Conservation (phyloP, 2,888 invertebrate genomes). For the Pseudeuparius sepicola region DNA sequence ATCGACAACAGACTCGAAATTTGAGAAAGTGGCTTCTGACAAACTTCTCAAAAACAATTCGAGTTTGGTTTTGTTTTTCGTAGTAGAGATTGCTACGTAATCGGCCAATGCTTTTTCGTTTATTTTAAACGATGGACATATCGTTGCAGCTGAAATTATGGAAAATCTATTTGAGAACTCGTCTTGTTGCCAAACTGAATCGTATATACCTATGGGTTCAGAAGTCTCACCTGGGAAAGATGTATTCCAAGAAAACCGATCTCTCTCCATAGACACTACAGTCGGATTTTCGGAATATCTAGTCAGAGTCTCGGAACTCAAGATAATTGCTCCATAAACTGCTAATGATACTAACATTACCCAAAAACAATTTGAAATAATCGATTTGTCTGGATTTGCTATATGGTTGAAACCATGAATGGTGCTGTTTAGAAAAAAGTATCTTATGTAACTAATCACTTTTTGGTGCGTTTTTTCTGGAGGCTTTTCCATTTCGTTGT, state of each 20-base stretch:
- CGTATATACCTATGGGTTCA: conserved; percentile 49
- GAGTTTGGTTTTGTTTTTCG: conserved; percentile 43
- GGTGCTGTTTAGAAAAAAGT: conserved; percentile 30
- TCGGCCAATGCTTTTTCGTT: conserved; percentile 44
- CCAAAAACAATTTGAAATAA: too few relatives aligned
- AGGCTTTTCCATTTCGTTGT: too few relatives aligned
- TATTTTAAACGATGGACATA: conserved; percentile 52
- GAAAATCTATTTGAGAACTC: neutral
- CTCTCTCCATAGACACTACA: conserved; percentile 63
- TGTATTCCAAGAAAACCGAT: conserved; percentile 61
- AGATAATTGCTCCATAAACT: conserved; percentile 28
- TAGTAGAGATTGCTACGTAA: conserved; percentile 37
- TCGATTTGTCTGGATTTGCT: conserved; percentile 29
- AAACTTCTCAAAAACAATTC: conserved; percentile 46
- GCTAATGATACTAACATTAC: conserved; percentile 27
- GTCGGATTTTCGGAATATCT: conserved; percentile 60
- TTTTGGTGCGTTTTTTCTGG: too few relatives aligned
- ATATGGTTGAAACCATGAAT: conserved; percentile 34
- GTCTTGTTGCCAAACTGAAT: conserved; percentile 44
- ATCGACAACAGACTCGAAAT: conserved; percentile 44
- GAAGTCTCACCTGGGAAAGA: conserved; percentile 58
- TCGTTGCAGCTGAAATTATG: conserved; percentile 49
- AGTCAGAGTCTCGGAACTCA: conserved; percentile 50
- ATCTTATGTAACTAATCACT: conserved; percentile 6
- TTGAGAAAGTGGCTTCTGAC: conserved; percentile 49